Conservation (phyloP, 2,113 vertebrate genomes). For the Neotoma lepida region DNA sequence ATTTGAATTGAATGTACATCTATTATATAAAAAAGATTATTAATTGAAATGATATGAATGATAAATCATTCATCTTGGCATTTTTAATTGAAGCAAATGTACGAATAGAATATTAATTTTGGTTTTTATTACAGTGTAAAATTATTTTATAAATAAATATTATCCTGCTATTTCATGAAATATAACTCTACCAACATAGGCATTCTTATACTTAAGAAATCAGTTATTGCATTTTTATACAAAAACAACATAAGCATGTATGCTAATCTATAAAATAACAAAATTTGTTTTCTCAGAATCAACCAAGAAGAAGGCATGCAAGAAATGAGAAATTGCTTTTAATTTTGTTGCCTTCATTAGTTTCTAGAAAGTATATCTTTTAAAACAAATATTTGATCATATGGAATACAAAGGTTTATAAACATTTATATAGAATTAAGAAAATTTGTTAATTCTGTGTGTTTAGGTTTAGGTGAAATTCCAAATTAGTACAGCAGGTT, state of each 20-base stretch:
- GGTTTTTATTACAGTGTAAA: neutral
- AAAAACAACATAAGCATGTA: neutral
- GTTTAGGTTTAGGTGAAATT: neutral
- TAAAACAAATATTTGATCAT: neutral
- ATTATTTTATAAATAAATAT: neutral
- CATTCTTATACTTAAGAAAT: neutral
- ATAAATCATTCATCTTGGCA: neutral
- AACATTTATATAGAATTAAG: neutral
- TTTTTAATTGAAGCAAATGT: neutral
- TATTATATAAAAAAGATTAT: too few relatives aligned
- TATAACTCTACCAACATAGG: neutral
- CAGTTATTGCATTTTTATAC: neutral
- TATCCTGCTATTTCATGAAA: neutral
- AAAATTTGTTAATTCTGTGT: neutral
- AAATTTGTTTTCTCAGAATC: neutral
- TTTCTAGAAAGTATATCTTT: neutral
- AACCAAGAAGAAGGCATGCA: neutral
- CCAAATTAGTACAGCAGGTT: neutral
- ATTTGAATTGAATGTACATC: too few relatives aligned
- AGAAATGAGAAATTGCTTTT: neutral
- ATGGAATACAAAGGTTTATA: neutral
- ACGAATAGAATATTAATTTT: neutral
- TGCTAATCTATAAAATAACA: neutral
- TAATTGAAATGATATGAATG: too few relatives aligned
- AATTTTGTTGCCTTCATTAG: neutral